Percentiles rank a stretch among this genome's conserved stretches.
Conservation (phyloP, 1,140 invertebrate species). For the Cherax quadricarinatus region DNA sequence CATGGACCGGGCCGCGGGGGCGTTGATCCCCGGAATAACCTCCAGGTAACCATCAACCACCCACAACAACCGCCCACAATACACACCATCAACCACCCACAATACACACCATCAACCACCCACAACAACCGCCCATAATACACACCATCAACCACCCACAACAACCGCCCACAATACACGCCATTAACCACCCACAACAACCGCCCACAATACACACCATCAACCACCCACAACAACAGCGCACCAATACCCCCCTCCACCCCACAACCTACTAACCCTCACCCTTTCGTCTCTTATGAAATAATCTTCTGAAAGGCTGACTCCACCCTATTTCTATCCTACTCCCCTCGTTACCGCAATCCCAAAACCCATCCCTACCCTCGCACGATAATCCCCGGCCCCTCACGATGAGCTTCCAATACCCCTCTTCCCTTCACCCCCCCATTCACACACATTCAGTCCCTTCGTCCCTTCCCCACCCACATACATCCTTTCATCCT, state of each 20-base stretch:
- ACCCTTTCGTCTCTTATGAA: neutral
- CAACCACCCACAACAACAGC: neutral
- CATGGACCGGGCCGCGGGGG: too few relatives aligned
- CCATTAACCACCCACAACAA: too few relatives aligned
- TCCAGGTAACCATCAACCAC: too few relatives aligned
- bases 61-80: too few relatives aligned
- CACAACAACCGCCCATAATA: too few relatives aligned
- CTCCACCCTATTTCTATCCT: neutral
- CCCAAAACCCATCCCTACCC: constrained; percentile 21
- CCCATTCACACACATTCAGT: neutral
- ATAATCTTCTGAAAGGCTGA: neutral
- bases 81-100: too few relatives aligned
- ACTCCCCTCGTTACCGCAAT: constrained; percentile 30
- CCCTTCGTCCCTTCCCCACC: neutral
- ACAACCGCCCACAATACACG: too few relatives aligned
- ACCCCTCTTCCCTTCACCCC: neutral
- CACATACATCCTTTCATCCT: neutral
- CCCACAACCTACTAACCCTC: neutral
- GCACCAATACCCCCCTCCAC: neutral
- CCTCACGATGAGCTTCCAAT: neutral
- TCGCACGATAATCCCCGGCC: constrained; percentile 17
- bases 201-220: too few relatives aligned
- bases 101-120: too few relatives aligned
- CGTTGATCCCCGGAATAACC: too few relatives aligned
- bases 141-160: too few relatives aligned